These are phyloP conservation scores for Falco peregrinus DNA, from an alignment of 2,797 vertebrate species.

Conservation along the genomic window DNA sequence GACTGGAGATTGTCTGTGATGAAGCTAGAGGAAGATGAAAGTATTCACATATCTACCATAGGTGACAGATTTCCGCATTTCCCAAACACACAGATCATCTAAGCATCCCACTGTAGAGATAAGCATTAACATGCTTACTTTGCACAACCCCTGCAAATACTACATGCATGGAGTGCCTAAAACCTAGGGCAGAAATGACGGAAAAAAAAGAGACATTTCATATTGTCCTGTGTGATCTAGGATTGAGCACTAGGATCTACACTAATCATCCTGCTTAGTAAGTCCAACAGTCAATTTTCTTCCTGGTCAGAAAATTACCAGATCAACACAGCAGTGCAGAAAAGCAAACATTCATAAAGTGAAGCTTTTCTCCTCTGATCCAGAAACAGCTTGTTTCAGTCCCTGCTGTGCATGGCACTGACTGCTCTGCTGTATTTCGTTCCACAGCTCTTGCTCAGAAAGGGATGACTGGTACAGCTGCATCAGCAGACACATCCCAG, in stretches of 20 bases:
- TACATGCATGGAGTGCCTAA: not conserved
- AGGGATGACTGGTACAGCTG: conserved; percentile 94
- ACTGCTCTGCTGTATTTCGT: conserved; percentile 16
- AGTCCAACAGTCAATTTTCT: not conserved
- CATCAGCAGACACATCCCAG: conserved; percentile 84
- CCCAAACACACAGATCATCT: not conserved
- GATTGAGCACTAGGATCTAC: not conserved
- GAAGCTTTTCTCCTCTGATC: not conserved
- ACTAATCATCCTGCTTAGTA: not conserved
- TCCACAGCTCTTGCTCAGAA: conserved; percentile 88
- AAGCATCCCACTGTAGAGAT: not conserved
- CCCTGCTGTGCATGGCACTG: not conserved
- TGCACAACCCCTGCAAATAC: not conserved
- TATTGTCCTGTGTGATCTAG: not conserved
- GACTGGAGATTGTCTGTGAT: not conserved
- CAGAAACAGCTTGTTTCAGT: not conserved
- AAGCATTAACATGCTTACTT: not conserved
- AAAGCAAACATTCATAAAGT: not conserved
- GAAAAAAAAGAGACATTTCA: not conserved
- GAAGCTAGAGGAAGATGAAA: not conserved
- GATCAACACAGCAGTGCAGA: not conserved
- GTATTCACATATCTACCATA: not conserved
- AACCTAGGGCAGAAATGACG: not conserved
- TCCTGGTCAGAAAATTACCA: not conserved
- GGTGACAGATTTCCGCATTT: not conserved